Evolutionary conservation across 2,113 vertebrate species (phyloP).

Genomic region (Vulpes ferrilata): DNA sequence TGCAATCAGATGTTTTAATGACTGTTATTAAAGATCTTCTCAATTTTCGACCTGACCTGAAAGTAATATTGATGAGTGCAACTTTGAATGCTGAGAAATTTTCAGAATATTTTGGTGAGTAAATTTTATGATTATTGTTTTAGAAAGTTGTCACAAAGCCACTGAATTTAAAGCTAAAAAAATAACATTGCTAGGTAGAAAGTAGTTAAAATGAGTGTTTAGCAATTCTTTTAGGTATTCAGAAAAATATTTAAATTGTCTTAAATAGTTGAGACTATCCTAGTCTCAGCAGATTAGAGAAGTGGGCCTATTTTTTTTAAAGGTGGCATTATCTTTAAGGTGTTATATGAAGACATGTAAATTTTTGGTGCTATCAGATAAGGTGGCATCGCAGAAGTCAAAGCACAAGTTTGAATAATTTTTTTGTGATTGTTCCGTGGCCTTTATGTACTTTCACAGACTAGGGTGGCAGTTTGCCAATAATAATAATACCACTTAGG

Average conservation of each 20-base stretch:
- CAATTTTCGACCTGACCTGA: conserved; percentile 91
- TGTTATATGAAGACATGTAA: not conserved
- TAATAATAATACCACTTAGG: not conserved
- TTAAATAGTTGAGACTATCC: not conserved
- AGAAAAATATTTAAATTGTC: not conserved
- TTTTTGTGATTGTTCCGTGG: not conserved
- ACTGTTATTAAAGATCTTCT: conserved; percentile 95
- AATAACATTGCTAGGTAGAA: not conserved
- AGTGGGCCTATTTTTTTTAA: not conserved
- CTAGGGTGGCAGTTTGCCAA: not conserved
- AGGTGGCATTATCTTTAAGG: not conserved
- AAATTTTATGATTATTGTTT: conserved; percentile 50
- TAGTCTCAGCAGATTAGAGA: not conserved
- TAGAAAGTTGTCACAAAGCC: not conserved
- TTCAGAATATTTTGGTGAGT: conserved; percentile 96
- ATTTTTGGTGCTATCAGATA: not conserved
- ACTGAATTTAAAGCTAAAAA: not conserved
- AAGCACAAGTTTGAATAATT: not conserved
- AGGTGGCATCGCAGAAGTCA: not conserved
- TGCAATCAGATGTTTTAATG: conserved; percentile 97
- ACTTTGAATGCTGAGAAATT: conserved; percentile 98
- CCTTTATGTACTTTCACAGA: not conserved
- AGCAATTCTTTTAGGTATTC: not conserved
- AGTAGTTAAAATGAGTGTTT: not conserved
- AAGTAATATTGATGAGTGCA: conserved; percentile 97